A percentile compares a stretch with the other conserved stretches of the same genome.
Evolutionary conservation across 2,797 vertebrate species (phyloP).

Genomic region (Leptatherina wallacei): DNA sequence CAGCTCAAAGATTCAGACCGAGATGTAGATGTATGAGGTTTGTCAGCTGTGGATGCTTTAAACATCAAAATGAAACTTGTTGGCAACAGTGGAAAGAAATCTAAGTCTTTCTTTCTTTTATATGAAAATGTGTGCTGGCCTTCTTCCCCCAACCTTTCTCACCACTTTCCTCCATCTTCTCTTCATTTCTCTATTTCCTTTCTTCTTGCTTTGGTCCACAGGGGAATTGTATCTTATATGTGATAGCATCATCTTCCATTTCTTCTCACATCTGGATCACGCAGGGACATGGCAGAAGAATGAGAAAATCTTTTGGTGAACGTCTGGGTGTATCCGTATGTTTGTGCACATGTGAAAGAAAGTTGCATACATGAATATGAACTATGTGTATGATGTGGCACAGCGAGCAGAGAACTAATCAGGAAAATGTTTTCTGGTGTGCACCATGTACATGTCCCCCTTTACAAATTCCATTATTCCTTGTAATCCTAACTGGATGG

Average conservation of each 20-base stretch:
- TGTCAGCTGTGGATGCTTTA: slow-evolving; percentile 11
- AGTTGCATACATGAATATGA: slow-evolving; percentile 30
- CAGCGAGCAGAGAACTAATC: slow-evolving; percentile 31
- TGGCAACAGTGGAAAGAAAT: slow-evolving; percentile 30
- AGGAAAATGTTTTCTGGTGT: slow-evolving; percentile 26
- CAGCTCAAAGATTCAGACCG: slow-evolving; percentile 1
- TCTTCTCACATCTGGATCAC: slow-evolving; percentile 65
- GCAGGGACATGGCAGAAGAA: slow-evolving; percentile 62
- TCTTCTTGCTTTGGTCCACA: slow-evolving; percentile 41
- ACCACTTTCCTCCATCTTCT: slow-evolving; percentile 18
- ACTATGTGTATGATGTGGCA: slow-evolving; percentile 19
- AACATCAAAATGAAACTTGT: slow-evolving; percentile 32
- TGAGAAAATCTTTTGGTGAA: slow-evolving; percentile 61
- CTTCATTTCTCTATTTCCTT: slow-evolving; percentile 28
- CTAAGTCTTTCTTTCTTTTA: slow-evolving; percentile 33
- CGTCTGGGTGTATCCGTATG: slow-evolving; percentile 14
- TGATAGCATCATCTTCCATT: slow-evolving; percentile 63
- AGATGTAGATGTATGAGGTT: background rate
- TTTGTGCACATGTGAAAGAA: slow-evolving; percentile 19
- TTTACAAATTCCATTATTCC: slow-evolving; percentile 15
- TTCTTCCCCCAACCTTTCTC: slow-evolving; percentile 16
- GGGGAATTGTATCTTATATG: slow-evolving; percentile 73
- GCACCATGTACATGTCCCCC: slow-evolving; percentile 1
- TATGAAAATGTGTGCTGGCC: slow-evolving; percentile 31
- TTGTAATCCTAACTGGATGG: slow-evolving; percentile 62